Evolutionary conservation across 1,140 invertebrate genomes (phyloP).

Genomic region (Popillia japonica): DNA sequence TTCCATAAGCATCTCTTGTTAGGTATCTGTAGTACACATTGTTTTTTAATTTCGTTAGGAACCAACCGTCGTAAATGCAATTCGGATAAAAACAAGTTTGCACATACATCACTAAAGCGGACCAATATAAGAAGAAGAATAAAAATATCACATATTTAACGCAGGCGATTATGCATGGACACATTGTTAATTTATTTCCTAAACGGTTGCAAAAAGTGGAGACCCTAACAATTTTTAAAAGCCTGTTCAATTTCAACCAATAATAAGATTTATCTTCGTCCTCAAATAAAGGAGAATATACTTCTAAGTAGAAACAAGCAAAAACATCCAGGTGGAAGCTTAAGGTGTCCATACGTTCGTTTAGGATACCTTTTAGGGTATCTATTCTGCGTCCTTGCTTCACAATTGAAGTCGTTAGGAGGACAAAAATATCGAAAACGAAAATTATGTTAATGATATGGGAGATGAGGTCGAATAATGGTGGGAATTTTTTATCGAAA

Average conservation of each 20-base stretch:
- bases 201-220: conserved; percentile 36
- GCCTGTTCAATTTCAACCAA: conserved; percentile 44
- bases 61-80: conserved; percentile 62
- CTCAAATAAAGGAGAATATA: conserved; percentile 35
- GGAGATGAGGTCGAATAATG: conserved; percentile 32
- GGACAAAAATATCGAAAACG: conserved; percentile 42
- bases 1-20: conserved; percentile 52
- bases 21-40: conserved; percentile 51
- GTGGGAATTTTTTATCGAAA: conserved; percentile 37
- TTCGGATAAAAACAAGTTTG: conserved; percentile 61
- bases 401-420: conserved; percentile 52
- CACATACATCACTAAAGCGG: conserved; percentile 61
- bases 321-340: conserved; percentile 61
- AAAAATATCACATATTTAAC: conserved; percentile 62
- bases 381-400: conserved; percentile 60
- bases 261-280: conserved; percentile 3
- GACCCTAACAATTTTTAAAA: conserved; percentile 43
- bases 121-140: conserved; percentile 61
- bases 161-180: conserved; percentile 5
- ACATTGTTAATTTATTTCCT: conserved; percentile 23
- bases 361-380: conserved; percentile 56
- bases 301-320: conserved; percentile 39
- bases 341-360: conserved; percentile 59
- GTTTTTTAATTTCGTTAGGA: conserved; percentile 54
- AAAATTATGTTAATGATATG: conserved; percentile 40